Evolutionary conservation across 1,140 invertebrate genomes (phyloP).

Genomic region (Vanessa atalanta): DNA sequence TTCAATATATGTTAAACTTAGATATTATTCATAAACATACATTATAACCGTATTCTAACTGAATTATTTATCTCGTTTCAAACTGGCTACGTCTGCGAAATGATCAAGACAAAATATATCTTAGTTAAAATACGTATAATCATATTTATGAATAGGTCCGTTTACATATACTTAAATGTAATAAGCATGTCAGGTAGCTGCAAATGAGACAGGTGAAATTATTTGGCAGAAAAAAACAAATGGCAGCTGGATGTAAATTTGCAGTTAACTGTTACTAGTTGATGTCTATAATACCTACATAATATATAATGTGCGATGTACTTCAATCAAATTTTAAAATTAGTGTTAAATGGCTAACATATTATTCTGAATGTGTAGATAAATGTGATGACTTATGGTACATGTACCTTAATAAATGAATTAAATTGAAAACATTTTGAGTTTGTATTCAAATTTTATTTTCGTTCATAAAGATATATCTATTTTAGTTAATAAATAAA

Average conservation of each 20-base stretch:
- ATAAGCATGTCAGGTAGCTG: not conserved
- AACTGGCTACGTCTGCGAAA: not conserved
- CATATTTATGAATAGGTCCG: not conserved
- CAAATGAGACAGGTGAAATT: not conserved
- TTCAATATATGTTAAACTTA: not conserved
- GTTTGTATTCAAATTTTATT: not conserved
- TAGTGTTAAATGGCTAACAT: constrained; percentile 49
- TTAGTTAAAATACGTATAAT: constrained; percentile 1
- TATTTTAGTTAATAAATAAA: too few species aligned
- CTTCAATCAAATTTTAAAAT: constrained; percentile 20
- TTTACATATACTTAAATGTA: not conserved
- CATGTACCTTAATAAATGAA: constrained; percentile 55
- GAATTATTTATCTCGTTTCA: not conserved
- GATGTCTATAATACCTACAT: not conserved
- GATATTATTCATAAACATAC: not conserved
- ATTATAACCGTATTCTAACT: not conserved
- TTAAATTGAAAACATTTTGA: constrained; percentile 4
- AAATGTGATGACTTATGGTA: constrained; percentile 46
- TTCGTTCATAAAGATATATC: not conserved
- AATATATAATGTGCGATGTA: constrained; percentile 13
- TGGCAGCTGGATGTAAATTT: not conserved
- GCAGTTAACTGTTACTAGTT: not conserved
- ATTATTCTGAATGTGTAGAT: constrained; percentile 44
- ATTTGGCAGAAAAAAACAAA: not conserved
- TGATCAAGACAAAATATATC: not conserved